Base-by-base conservation (phyloP, 2,113 vertebrate species). In the Phaethon lepturus region DNA sequence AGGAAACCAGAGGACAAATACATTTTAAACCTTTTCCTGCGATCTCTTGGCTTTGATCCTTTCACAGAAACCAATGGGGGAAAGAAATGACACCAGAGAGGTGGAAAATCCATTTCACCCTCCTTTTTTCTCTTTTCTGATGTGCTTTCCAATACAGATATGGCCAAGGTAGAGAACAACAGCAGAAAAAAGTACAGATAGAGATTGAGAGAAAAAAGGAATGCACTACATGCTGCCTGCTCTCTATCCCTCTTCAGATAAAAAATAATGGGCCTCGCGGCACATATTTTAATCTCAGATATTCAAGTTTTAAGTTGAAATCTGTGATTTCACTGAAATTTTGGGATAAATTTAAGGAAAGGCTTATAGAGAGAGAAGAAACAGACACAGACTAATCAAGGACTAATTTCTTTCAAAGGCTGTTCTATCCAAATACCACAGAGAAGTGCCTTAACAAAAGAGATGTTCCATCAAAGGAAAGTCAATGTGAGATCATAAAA, bases 401-500 rank as follows among this genome's bases (percentile, higher is more conserved):
- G 31, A 50, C 33, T 74, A 33, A 81, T 71, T 93, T 86, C 5
- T 71, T 94, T 91, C 77, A 71, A 64, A 77, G 26, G 16, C 25
- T 69, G 5, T 74, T 87, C 33, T 71, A 45, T 68, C 16, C 79
- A 80, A 69, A 45, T 91, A 80, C 88, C 53, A 81, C 68, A 79
- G 53, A 82, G 58, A 82, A 85, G 28, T 49, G 11, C 14, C 50
- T 53, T 92, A 66, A 76, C 53, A 90, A 67, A 88, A 55, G 53
- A 82, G 19, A 9, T 66, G 16, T 68, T 91, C 47, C 81, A 90
- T 92, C 81, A 94, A 95, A 80, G 72, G 59, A 71, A 90, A 89
- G 9, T 3, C 22, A 76, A 16, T 62, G 45, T 40, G 50, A 86
- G 29, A 91, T 92, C 78, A 93, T 49, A 88, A 76, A 73, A 73